A percentile compares a stretch with the other conserved stretches of the same genome.
Conservation (phyloP, 2,888 invertebrate species). For the Metacarcinus magister region DNA sequence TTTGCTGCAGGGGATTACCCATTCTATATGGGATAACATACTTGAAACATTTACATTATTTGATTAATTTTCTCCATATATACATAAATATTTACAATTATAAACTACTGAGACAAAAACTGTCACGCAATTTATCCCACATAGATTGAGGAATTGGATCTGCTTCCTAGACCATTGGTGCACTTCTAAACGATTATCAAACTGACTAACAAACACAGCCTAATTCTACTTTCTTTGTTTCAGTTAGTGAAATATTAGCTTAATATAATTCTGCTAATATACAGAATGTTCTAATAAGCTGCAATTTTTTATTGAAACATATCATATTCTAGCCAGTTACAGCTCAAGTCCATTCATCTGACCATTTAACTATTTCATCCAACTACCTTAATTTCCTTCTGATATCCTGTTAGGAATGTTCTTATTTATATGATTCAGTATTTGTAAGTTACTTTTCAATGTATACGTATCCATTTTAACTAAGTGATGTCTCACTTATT, state of each 20-base stretch:
- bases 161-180: not conserved
- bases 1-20: constrained; percentile 13
- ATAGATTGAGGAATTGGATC: not conserved
- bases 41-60: not conserved
- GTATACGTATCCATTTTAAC: not conserved
- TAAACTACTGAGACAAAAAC: not conserved
- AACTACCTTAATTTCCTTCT: not conserved
- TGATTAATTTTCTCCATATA: not conserved
- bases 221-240: not conserved
- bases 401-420: not conserved
- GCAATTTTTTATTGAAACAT: not conserved
- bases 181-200: not conserved
- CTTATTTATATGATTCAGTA: not conserved
- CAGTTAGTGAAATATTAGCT: not conserved
- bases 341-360: constrained; percentile 8
- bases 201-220: not conserved
- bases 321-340: not conserved
- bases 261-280: constrained; percentile 13
- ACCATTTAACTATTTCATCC: not conserved
- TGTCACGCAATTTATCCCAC: not conserved
- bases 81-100: not conserved
- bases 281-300: not conserved
- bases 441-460: not conserved
- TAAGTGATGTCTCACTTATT: not conserved
- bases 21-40: not conserved